Base-by-base conservation (phyloP, 2,797 vertebrate genomes). In the Adelosebastes latens region DNA sequence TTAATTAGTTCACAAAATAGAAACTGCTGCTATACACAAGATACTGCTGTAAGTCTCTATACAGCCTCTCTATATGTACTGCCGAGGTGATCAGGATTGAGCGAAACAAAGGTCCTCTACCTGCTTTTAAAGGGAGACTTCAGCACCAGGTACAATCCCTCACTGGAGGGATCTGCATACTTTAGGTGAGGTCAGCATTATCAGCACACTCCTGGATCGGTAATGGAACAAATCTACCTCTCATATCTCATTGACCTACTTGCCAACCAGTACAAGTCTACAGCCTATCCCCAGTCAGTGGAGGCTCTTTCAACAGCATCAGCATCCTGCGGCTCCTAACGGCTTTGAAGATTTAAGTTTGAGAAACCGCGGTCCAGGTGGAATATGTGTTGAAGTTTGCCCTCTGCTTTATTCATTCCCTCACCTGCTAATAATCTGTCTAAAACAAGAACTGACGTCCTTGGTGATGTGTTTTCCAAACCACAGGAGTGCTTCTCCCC, bases 301-400 rank as follows among this genome's bases (percentile, higher is more conserved):
- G 71, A 81, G 63, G 61, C 76, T 87, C 84, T 89, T 89, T 87
- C 82, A 82, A 83, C 86, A 89, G 74, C 80, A 71, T 81, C 74
- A 77, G 89, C 78, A 79, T 89, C 89, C 87, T 81, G 82, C 58
- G 56, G 90, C 85, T 88, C 73, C 64, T 71, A 24, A 6, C 55
- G 31, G 75, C 87, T 94, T 93, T 92, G 83, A 90, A 91, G 86
- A 92, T 87, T 86, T 84, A 87, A 85, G 86, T 87, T 81, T 84
- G 73, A 87, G 78, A 90, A 87, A 84, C 70, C 18, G 11, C 1
- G 6, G 82, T 88, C 85, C 86, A 77, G 75, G 77, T 88, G 89
- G 90, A 89, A 88, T 91, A 80, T 72, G 71, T 81, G 61, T 85
- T 86, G 69, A 85, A 81, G 85, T 89, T 86, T 78, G 79, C 75